Percentiles rank a stretch among this genome's conserved stretches.
Evolutionary conservation across 1,140 invertebrate genomes (phyloP).

Genomic region (Drosophila dunni): DNA sequence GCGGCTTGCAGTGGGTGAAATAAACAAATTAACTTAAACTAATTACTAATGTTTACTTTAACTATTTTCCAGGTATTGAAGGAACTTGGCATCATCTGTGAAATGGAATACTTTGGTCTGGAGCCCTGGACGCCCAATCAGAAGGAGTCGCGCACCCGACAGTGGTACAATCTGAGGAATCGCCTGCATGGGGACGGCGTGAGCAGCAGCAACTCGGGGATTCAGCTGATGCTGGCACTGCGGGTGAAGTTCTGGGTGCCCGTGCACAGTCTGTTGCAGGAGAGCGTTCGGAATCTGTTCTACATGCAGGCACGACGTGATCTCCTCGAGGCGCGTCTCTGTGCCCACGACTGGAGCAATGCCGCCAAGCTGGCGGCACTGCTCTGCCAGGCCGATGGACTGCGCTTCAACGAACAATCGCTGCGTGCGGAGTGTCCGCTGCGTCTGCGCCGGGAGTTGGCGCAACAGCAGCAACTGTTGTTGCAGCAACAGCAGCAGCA

Average conservation of each 20-base stretch:
- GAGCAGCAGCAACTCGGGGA: conserved; percentile 86
- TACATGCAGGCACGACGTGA: conserved; percentile 92
- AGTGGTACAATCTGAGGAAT: conserved; percentile 95
- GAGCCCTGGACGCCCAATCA: conserved; percentile 82
- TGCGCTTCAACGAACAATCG: conserved; percentile 71
- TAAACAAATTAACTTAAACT: not conserved
- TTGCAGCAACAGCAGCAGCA: conserved; percentile 53
- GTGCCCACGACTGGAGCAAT: conserved; percentile 88
- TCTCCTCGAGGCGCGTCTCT: conserved; percentile 89
- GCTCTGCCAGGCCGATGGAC: conserved; percentile 87
- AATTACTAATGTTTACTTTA: too few species aligned
- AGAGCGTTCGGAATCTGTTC: conserved; percentile 93
- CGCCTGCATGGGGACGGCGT: conserved; percentile 87
- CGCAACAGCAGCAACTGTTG: conserved; percentile 50
- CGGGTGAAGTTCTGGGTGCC: conserved; percentile 96
- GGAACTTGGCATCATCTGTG: conserved; percentile 91
- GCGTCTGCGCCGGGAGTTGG: conserved; percentile 54
- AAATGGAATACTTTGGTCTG: conserved; percentile 95
- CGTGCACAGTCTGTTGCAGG: conserved; percentile 93
- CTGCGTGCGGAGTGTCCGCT: conserved; percentile 76
- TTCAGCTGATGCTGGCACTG: conserved; percentile 86
- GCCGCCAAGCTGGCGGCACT: conserved; percentile 90
- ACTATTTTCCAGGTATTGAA: conserved; percentile 90
- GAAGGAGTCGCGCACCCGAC: conserved; percentile 75
- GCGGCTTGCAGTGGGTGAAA: too few species aligned